phyloP scores from a whole-genome alignment of 1,140 invertebrate genomes.

The Ostrea denselamellosa region DNA sequence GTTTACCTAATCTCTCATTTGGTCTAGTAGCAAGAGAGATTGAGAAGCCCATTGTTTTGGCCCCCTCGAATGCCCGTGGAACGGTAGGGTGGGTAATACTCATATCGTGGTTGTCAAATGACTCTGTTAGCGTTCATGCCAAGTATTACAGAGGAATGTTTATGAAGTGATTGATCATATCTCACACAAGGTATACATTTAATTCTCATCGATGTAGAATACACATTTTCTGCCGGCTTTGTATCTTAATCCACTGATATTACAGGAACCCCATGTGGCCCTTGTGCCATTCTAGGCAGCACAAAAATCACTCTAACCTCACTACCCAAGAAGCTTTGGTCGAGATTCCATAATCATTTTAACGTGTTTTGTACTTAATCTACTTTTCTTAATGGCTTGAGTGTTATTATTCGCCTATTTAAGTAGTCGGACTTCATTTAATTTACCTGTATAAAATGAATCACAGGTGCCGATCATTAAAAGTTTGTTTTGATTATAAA shows the following conservation, averaged over 20 bases:
- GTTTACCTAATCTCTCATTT: conserved; percentile 1
- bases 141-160: conserved; percentile 3
- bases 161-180: conserved; percentile 28
- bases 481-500: not conserved
- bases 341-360: not conserved
- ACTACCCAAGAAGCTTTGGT: not conserved
- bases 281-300: not conserved
- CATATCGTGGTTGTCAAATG: not conserved
- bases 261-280: conserved; percentile 1
- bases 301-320: not conserved
- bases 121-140: not conserved
- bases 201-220: conserved; percentile 26
- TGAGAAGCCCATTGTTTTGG: not conserved
- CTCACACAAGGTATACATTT: not conserved
- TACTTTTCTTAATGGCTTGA: not conserved
- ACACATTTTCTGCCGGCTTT: not conserved
- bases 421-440: conserved; percentile 5
- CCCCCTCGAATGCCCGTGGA: not conserved
- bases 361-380: not conserved
- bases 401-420: conserved; percentile 1
- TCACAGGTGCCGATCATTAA: not conserved
- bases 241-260: conserved; percentile 8
- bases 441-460: not conserved
- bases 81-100: not conserved
- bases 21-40: conserved; percentile 2